Evolutionary conservation across 1,140 invertebrate species (phyloP).

Genomic region (Macrocentrus cingulum): DNA sequence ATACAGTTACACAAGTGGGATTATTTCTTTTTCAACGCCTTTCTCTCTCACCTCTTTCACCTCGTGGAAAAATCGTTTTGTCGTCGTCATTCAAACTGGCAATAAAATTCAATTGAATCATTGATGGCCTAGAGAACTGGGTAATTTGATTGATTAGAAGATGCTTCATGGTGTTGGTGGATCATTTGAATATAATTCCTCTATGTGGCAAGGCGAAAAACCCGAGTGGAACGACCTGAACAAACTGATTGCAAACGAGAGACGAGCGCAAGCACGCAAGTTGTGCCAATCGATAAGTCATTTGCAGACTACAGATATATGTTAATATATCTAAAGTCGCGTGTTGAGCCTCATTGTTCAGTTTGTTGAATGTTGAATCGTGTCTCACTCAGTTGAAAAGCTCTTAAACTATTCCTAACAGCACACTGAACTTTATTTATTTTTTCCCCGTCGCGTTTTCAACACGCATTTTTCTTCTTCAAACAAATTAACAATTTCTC

Average conservation of each 20-base stretch:
- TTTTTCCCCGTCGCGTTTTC: background rate
- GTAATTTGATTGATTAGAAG: no score
- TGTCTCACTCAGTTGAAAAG: slow-evolving; percentile 8
- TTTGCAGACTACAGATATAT: slow-evolving; percentile 7
- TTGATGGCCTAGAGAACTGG: no score
- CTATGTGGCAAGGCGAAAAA: background rate
- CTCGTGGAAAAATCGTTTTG: background rate
- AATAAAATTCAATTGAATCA: no score
- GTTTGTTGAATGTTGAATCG: slow-evolving; percentile 11
- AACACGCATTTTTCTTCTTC: no score
- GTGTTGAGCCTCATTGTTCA: slow-evolving; percentile 19
- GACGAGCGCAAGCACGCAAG: slow-evolving; percentile 15
- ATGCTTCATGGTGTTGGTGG: background rate
- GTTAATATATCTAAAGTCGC: slow-evolving; percentile 4
- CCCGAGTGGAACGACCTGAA: slow-evolving; percentile 12
- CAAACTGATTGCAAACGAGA: background rate
- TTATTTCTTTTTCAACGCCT: background rate
- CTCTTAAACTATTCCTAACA: no score
- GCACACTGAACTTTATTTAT: background rate
- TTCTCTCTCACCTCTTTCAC: background rate
- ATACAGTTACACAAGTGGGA: background rate
- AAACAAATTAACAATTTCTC: no score
- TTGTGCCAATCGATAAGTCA: slow-evolving; percentile 20
- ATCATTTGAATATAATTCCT: slow-evolving; percentile 11
- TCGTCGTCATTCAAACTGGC: no score